Conservation (phyloP, 2,888 invertebrate genomes). For the Hipparchia sbordonii region DNA sequence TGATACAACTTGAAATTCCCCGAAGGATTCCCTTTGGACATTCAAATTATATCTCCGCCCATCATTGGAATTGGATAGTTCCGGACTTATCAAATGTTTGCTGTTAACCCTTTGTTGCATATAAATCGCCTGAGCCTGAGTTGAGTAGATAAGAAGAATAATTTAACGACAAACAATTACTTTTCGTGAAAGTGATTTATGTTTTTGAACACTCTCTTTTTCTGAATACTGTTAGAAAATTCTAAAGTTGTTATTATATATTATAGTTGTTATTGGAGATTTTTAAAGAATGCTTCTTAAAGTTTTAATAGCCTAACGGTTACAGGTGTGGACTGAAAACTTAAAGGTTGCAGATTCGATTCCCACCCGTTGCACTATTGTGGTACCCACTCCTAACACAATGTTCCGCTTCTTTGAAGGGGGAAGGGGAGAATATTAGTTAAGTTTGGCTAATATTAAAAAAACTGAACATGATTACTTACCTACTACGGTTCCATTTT, state of each 20-base stretch:
- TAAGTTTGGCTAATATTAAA: too few relatives aligned
- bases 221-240: not conserved
- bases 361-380: too few relatives aligned
- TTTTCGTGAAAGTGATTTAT: not conserved
- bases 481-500: too few relatives aligned
- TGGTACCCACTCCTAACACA: too few relatives aligned
- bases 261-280: too few relatives aligned
- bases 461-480: too few relatives aligned
- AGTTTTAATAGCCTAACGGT: too few relatives aligned
- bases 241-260: not conserved
- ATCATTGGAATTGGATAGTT: conserved; percentile 31
- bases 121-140: conserved; percentile 7
- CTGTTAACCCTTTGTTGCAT: conserved; percentile 10
- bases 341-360: too few relatives aligned
- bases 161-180: not conserved
- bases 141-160: not conserved
- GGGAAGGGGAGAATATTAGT: too few relatives aligned
- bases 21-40: conserved; percentile 27
- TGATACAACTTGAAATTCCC: conserved; percentile 26
- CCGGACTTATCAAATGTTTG: conserved; percentile 13
- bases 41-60: conserved; percentile 23
- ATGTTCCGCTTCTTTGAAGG: too few relatives aligned
- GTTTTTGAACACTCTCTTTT: not conserved
- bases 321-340: too few relatives aligned
- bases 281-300: too few relatives aligned